These are phyloP conservation scores for Toxotes chatareus DNA, from an alignment of 2,113 vertebrate species.

Conservation along the genomic window DNA sequence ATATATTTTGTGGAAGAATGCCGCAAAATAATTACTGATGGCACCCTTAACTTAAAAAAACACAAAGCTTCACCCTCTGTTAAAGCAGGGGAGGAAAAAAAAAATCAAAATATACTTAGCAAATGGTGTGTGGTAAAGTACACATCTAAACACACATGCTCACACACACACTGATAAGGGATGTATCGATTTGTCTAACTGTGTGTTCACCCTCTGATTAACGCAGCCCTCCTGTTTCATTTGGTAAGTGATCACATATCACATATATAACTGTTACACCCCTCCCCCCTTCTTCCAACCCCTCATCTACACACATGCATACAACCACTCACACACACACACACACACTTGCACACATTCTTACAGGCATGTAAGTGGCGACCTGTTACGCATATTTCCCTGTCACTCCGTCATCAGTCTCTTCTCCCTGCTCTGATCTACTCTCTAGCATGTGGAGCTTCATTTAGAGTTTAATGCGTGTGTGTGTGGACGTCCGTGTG, in stretches of 20 bases:
- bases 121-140: conserved; percentile 22
- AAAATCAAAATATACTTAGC: background rate
- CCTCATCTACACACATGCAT: conserved; percentile 42
- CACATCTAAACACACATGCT: background rate
- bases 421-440: conserved; percentile 48
- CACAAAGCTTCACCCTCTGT: background rate
- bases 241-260: conserved; percentile 85
- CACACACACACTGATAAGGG: conserved; percentile 44
- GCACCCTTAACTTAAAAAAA: background rate
- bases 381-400: conserved; percentile 39
- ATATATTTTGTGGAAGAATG: too few species aligned
- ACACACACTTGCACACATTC: conserved; percentile 32
- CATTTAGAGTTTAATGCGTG: conserved; percentile 48
- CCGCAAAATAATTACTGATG: background rate
- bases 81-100: background rate
- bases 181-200: conserved; percentile 77
- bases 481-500: conserved; percentile 23
- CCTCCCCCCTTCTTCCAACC: conserved; percentile 36
- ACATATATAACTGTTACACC: conserved; percentile 74
- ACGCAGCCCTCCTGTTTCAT: conserved; percentile 88
- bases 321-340: conserved; percentile 35
- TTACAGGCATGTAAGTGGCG: conserved; percentile 73
- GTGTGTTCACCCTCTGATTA: conserved; percentile 86
- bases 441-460: conserved; percentile 71
- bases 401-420: conserved; percentile 57